Conservation (phyloP, 1,140 invertebrate genomes). For the Nymphalis io region DNA sequence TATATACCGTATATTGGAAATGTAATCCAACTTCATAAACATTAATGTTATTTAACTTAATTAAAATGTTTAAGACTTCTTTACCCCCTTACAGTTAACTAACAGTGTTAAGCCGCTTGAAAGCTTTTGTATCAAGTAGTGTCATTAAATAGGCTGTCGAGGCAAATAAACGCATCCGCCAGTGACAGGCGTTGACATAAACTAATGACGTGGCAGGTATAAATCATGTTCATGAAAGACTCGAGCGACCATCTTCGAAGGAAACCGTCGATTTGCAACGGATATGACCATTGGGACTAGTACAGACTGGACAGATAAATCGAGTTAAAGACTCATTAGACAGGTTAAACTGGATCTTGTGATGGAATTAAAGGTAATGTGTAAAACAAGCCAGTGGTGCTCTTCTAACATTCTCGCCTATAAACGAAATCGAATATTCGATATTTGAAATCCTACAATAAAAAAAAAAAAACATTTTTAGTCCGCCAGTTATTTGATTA, state of each 20-base stretch:
- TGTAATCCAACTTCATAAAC: too few species aligned
- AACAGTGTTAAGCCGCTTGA: neutral
- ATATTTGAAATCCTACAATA: too few species aligned
- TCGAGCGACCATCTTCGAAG: constrained; percentile 58
- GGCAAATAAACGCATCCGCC: constrained; percentile 70
- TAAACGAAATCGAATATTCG: too few species aligned
- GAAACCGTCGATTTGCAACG: constrained; percentile 76
- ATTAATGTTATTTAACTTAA: too few species aligned
- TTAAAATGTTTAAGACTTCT: neutral
- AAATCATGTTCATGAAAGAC: constrained; percentile 74
- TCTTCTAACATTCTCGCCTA: neutral
- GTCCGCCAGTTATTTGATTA: too few species aligned
- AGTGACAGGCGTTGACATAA: constrained; percentile 64
- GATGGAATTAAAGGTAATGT: constrained; percentile 23
- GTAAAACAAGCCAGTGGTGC: constrained; percentile 15
- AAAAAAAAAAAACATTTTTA: too few species aligned
- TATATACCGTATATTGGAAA: too few species aligned
- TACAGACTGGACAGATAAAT: constrained; percentile 47
- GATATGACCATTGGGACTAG: constrained; percentile 72
- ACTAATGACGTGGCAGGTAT: constrained; percentile 77
- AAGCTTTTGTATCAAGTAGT: constrained; percentile 34
- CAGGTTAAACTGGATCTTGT: constrained; percentile 34
- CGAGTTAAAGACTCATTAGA: constrained; percentile 44
- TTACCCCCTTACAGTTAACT: too few species aligned
- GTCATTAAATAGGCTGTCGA: constrained; percentile 49